Conservation (phyloP, 2,113 vertebrate genomes). For the Peromyscus californicus region DNA sequence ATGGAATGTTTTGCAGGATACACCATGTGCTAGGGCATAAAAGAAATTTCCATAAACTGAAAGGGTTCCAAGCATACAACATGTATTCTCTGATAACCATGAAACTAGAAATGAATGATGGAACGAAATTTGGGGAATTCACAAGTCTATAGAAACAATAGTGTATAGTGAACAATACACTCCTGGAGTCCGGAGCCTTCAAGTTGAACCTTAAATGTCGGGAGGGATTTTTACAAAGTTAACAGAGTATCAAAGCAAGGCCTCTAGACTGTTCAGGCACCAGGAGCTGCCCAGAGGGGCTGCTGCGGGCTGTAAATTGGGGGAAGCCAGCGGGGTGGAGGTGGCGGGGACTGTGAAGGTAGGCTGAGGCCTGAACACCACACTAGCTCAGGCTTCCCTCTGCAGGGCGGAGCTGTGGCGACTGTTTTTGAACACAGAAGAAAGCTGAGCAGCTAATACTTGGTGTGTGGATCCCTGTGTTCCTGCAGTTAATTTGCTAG, state of each 20-base stretch:
- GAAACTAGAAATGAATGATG: background rate
- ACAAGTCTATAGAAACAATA: background rate
- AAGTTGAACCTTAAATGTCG: background rate
- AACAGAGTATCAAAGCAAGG: background rate
- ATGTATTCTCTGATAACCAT: background rate
- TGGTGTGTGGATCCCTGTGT: background rate
- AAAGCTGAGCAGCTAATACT: background rate
- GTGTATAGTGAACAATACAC: background rate
- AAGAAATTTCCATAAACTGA: slow-evolving; percentile 1
- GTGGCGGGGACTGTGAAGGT: background rate
- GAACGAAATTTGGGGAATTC: background rate
- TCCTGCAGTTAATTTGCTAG: background rate
- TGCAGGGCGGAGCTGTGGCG: too few relatives aligned
- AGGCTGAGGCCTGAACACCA: background rate
- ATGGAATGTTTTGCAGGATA: background rate
- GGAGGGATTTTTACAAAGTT: background rate
- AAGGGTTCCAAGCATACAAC: background rate
- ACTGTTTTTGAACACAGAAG: background rate
- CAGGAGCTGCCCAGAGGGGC: background rate
- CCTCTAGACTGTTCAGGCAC: too few relatives aligned
- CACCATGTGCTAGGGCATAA: background rate
- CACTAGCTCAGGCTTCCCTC: background rate
- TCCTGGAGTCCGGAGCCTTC: background rate
- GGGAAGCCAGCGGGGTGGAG: too few relatives aligned
- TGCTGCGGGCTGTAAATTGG: background rate